Evolutionary conservation across 1,140 invertebrate genomes (phyloP), one percentile per base, ranked within the genome.

Genomic region (Drosophila pruinosa): DNA sequence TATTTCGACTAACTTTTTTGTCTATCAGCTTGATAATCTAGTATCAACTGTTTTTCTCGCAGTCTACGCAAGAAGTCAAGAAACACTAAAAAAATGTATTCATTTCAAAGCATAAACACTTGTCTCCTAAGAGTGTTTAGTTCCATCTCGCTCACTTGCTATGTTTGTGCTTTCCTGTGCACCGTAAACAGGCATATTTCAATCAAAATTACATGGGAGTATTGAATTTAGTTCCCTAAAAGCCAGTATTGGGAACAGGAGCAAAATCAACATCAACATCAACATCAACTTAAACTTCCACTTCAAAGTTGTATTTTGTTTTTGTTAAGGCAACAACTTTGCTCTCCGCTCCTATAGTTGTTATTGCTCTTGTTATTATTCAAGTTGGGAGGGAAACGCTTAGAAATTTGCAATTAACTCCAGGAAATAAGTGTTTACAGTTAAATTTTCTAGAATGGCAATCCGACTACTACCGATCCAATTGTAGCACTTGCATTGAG

Each of bases 331-430:
- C 14, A 52, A 41, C 3, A 65, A 58, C 22, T 56, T 38, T 59
- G 8, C 15, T 17, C n/a, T 34, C 15, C 52, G 4, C 19, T 24
- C 12, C 17, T 54, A 39, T 58, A 56, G 39, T 45, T 80, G 63
- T 39, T 75, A 36, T 19, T 28, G 34, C 7, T 62, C 4, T 58
- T 47, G 43, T 58, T 36, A n/a, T 14, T 54, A 28, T 48, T 74
- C 24, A 0, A 21, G 24, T 8, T 17, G 7, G 56, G 22, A 39
- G 28, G n/a, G 36, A 72, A 72, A 61, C 79, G 83, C 79, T 89
- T 88, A 71, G 67, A 82, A 82, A 85, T 78, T 72, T 81, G 85
- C 85, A 89, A 89, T 89, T 89, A 89, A 81, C 71, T 75, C 65
- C 85, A 78, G 85, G 77, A 89, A 89, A 89, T 83, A 63, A 80